Base-by-base conservation (phyloP, 2,113 vertebrate genomes). In the Heterocephalus glaber region DNA sequence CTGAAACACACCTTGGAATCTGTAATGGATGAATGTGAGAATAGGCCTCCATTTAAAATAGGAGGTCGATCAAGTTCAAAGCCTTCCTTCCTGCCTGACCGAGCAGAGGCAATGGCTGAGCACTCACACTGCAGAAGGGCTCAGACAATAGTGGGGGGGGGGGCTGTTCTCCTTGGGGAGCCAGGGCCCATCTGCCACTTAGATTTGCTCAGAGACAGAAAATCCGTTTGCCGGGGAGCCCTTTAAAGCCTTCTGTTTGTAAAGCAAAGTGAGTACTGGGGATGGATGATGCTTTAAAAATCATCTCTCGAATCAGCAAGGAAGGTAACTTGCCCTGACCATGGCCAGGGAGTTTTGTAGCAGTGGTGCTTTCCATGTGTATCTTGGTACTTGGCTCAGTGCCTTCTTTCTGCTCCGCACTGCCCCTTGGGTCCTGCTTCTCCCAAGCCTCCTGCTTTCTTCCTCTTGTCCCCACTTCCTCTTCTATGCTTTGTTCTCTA, bases 171-270 rank as follows among this genome's bases (percentile, higher is more conserved):
- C 95, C 95, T 83, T 47, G 41, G 96, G 95, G 91, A 97, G 26
- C 65, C 2, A 1, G 49, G 93, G 54, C 95, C 93, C 96, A 95
- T 96, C 96, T 97, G 96, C 58, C 82, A 95, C 91, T 95, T 85
- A 88, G 90, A 90, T 90, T 82, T 77, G 85, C 44, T 89, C 82
- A 22, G 60, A 95, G 91, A 96, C 70, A 94, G 82, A 97, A 96
- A 97, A 95, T 92, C 91, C 93, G 94, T 96, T 96, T 97, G 88
- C 91, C 89, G 92, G 49, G 63, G 54, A 90, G 77, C 38, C 65
- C 56, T 90, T 95, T 68, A 85, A 38, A 63, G 85, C 52, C n/a
- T 84, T 76, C 76, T 96, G 41, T 84, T 94, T 96, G 66, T 81
- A 41, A 95, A 94, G 85, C 84, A 24, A 85, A 95, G n/a, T 89